phyloP scores from a whole-genome alignment of 2,113 vertebrate species.

The Rhynchomys soricoides region DNA sequence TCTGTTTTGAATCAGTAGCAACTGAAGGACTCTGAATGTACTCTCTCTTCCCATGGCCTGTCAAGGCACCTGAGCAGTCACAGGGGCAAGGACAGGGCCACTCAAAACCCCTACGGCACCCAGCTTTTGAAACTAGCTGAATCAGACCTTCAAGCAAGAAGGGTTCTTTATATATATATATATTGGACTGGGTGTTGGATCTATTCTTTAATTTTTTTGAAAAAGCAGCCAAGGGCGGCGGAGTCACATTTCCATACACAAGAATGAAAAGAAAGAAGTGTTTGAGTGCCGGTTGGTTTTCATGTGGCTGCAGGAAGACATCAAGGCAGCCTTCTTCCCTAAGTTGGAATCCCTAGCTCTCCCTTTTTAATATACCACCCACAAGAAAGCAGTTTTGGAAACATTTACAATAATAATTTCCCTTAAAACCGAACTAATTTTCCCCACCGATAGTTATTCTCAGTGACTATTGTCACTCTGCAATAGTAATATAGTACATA shows the following conservation, averaged over 20 bases:
- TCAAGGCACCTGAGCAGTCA: fast-evolving
- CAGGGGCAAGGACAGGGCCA: not conserved
- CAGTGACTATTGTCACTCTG: not conserved
- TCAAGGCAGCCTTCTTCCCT: fast-evolving
- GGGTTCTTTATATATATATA: not conserved
- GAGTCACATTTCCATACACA: not conserved
- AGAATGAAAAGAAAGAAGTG: not conserved
- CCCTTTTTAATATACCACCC: not conserved
- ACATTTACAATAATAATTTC: not conserved
- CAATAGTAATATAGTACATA: not conserved
- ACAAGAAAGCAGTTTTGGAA: not conserved
- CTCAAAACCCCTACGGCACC: not conserved
- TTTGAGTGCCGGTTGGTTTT: not conserved
- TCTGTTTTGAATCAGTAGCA: not conserved
- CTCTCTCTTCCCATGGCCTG: not conserved
- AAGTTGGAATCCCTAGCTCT: not conserved
- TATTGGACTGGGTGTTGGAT: not conserved
- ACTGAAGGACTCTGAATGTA: not conserved
- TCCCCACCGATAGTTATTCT: not conserved
- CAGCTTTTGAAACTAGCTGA: not conserved
- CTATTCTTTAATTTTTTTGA: not conserved
- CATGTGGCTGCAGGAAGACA: not conserved
- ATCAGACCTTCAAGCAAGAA: not conserved
- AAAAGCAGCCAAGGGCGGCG: not conserved
- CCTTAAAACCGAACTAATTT: not conserved